A percentile compares a stretch with the other conserved stretches of the same genome.
Evolutionary conservation across 64 coral and sea anemone species (phyloP).

Genomic region (Montipora cactus): DNA sequence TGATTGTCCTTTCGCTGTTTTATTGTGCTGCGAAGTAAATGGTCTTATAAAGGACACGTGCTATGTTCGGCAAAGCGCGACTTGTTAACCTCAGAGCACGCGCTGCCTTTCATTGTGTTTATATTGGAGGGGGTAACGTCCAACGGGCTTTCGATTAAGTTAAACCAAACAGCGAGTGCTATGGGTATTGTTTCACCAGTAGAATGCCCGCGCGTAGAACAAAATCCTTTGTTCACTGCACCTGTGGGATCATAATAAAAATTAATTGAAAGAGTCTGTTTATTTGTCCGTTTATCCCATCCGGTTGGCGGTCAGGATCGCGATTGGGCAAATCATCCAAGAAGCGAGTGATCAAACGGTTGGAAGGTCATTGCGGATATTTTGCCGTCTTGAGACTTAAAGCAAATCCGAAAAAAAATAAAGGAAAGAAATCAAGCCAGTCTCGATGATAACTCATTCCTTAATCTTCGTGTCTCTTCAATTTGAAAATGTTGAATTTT

Average conservation of each 20-base stretch:
- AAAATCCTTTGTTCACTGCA: slow-evolving; percentile 73
- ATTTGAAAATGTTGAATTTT: too few relatives aligned
- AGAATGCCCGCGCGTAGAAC: slow-evolving; percentile 59
- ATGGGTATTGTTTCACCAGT: slow-evolving; percentile 70
- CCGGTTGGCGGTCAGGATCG: background rate
- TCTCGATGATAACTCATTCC: too few relatives aligned
- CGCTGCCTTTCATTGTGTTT: slow-evolving; percentile 61
- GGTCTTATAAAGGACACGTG: slow-evolving; percentile 60
- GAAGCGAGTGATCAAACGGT: background rate
- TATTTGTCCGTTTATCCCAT: background rate
- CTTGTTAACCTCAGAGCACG: slow-evolving; percentile 74
- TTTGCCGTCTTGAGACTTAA: too few relatives aligned
- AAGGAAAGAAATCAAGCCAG: too few relatives aligned
- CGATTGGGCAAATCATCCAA: background rate
- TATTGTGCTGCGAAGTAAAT: slow-evolving; percentile 51
- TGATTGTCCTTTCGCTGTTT: slow-evolving; percentile 80
- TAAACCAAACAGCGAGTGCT: slow-evolving; percentile 72
- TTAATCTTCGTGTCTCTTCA: too few relatives aligned
- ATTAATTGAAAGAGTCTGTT: slow-evolving; percentile 47
- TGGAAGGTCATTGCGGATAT: too few relatives aligned
- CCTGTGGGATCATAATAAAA: slow-evolving; percentile 64
- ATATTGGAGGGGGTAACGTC: slow-evolving; percentile 26
- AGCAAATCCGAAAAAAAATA: too few relatives aligned
- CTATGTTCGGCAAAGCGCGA: slow-evolving; percentile 22
- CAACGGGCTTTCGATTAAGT: slow-evolving; percentile 29